phyloP scores from a whole-genome alignment of 2,113 vertebrate genomes.

The Malurus cyaneus region DNA sequence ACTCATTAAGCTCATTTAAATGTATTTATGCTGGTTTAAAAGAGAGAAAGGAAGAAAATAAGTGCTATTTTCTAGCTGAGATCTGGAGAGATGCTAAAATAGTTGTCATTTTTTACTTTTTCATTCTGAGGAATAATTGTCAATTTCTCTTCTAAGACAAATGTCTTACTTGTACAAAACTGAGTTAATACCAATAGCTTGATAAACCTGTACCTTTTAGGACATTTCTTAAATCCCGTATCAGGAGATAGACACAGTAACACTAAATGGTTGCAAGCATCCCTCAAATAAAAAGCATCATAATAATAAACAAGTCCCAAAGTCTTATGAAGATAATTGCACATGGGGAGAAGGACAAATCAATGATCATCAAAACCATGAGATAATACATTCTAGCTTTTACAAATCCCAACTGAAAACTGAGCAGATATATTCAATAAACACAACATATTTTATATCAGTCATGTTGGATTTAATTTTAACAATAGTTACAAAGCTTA shows the following conservation, averaged over 20 bases:
- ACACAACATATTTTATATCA: slow-evolving; percentile 29
- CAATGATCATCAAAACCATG: not conserved
- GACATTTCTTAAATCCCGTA: not conserved
- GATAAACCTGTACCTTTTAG: not conserved
- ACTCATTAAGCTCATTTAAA: not conserved
- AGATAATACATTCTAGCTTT: not conserved
- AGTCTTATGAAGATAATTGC: not conserved
- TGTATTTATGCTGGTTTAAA: not conserved
- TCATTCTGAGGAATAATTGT: not conserved
- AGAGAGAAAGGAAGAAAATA: not conserved
- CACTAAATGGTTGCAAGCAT: not conserved
- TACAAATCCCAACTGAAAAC: slow-evolving; percentile 3
- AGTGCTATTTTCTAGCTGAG: not conserved
- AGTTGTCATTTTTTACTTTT: not conserved
- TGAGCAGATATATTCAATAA: slow-evolving; percentile 15
- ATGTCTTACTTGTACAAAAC: not conserved
- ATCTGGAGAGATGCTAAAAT: not conserved
- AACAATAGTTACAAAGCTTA: slow-evolving; percentile 50
- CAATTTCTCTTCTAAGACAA: not conserved
- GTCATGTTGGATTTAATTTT: not conserved
- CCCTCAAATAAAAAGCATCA: not conserved
- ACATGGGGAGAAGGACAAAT: not conserved
- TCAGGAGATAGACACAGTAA: not conserved
- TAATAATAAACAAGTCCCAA: not conserved
- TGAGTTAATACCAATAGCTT: not conserved